Conservation (phyloP, 2,888 invertebrate species). For the Lycaena phlaeas region DNA sequence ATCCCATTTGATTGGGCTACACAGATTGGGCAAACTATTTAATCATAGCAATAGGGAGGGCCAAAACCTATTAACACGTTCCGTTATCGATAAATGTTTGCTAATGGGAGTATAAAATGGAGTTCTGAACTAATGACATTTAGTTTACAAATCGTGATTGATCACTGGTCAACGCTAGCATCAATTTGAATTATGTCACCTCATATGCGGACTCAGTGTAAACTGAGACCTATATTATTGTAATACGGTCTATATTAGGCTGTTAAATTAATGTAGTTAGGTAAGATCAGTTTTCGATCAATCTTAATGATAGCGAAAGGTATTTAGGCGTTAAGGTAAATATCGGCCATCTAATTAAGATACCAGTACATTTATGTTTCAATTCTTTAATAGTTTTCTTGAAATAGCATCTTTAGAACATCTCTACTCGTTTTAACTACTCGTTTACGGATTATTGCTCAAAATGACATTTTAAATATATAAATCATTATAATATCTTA, state of each 20-base stretch:
- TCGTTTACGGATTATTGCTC: no score
- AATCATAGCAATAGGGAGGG: slow-evolving; percentile 13
- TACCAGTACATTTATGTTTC: no score
- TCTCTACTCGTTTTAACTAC: no score
- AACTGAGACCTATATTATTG: neutral
- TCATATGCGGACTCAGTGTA: neutral
- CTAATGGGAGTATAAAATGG: slow-evolving; percentile 17
- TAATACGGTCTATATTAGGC: neutral
- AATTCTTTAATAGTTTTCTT: no score
- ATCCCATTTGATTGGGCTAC: no score
- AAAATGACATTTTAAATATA: no score
- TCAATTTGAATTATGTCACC: slow-evolving; percentile 15
- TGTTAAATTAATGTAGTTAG: neutral
- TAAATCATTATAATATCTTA: no score
- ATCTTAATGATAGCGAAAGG: slow-evolving; percentile 9
- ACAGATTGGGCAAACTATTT: slow-evolving; percentile 7
- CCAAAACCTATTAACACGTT: slow-evolving; percentile 15
- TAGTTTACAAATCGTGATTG: slow-evolving; percentile 16
- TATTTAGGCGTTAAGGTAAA: slow-evolving; percentile 10
- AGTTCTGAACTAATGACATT: slow-evolving; percentile 11
- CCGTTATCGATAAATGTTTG: slow-evolving; percentile 17
- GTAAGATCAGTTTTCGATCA: slow-evolving; percentile 9
- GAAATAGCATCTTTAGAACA: no score
- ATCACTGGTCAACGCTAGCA: slow-evolving; percentile 15
- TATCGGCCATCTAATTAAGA: neutral